phyloP scores from a whole-genome alignment of 2,888 invertebrate genomes.

The Phalera bucephala region DNA sequence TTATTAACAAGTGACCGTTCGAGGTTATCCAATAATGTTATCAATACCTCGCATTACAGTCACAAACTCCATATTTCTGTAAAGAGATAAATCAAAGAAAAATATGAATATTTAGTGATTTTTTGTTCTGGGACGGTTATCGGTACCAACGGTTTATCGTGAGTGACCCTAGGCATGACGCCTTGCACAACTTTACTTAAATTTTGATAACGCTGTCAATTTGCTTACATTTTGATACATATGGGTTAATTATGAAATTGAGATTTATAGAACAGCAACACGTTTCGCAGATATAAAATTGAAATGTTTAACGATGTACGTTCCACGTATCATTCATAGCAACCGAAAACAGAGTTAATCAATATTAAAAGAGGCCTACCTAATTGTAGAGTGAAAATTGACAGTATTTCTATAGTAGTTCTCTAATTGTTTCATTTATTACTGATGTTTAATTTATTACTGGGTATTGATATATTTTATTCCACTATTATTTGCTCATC shows the following conservation, averaged over 20 bases:
- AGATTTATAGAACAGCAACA: conserved; percentile 5
- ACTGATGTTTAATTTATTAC: too few species aligned
- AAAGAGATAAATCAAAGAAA: conserved; percentile 53
- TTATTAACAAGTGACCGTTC: conserved; percentile 7
- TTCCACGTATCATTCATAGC: too few species aligned
- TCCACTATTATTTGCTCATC: too few species aligned
- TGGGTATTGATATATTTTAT: too few species aligned
- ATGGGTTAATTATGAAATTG: conserved; percentile 19
- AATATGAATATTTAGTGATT: conserved; percentile 50
- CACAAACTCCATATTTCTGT: conserved; percentile 40
- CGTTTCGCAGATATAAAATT: conserved; percentile 3
- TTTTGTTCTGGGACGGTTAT: conserved; percentile 48
- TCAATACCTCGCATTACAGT: conserved; percentile 21
- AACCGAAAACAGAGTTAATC: too few species aligned
- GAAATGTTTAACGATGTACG: too few species aligned
- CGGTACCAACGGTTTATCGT: conserved; percentile 57
- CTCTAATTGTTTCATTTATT: too few species aligned
- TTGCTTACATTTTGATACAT: conserved; percentile 40
- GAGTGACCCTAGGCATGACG: conserved; percentile 56
- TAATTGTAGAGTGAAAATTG: too few species aligned
- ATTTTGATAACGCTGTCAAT: conserved; percentile 54
- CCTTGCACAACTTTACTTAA: conserved; percentile 67
- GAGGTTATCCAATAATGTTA: conserved; percentile 45
- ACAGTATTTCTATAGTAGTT: too few species aligned
- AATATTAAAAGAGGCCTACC: too few species aligned